Evolutionary conservation across 1,140 invertebrate species (phyloP).

Genomic region (Diuraphis noxia): DNA sequence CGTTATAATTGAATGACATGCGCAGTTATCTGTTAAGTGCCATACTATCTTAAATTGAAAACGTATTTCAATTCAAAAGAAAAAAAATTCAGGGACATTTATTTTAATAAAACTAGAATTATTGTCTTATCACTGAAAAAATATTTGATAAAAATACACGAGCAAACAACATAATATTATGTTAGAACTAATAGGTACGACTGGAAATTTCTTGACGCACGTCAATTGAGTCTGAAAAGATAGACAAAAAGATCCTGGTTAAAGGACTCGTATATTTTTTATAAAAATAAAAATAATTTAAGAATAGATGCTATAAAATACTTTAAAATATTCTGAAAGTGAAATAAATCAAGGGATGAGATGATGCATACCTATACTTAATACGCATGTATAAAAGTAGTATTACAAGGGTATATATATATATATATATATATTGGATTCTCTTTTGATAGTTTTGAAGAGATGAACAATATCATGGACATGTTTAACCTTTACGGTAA

Average conservation of each 20-base stretch:
- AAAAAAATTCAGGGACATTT: not conserved
- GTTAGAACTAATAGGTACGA: not conserved
- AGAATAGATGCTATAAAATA: not conserved
- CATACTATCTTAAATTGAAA: not conserved
- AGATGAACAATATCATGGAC: not conserved
- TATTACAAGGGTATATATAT: not conserved
- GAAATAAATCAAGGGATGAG: not conserved
- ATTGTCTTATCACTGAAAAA: not conserved
- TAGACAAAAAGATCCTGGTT: not conserved
- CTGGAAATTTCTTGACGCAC: not conserved
- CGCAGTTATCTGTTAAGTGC: not conserved
- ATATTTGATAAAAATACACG: not conserved
- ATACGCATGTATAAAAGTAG: not conserved
- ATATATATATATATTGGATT: not conserved
- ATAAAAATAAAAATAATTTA: not conserved
- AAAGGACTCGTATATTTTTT: not conserved
- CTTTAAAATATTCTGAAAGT: not conserved
- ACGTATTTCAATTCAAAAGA: not conserved
- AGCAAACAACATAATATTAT: not conserved
- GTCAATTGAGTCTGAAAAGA: not conserved
- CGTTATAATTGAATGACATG: not conserved
- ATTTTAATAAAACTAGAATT: not conserved
- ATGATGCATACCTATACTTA: not conserved
- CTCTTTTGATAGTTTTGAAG: not conserved
- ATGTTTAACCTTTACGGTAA: not conserved